Conservation (phyloP, 2,797 vertebrate genomes). For the Eutrigla gurnardus region DNA sequence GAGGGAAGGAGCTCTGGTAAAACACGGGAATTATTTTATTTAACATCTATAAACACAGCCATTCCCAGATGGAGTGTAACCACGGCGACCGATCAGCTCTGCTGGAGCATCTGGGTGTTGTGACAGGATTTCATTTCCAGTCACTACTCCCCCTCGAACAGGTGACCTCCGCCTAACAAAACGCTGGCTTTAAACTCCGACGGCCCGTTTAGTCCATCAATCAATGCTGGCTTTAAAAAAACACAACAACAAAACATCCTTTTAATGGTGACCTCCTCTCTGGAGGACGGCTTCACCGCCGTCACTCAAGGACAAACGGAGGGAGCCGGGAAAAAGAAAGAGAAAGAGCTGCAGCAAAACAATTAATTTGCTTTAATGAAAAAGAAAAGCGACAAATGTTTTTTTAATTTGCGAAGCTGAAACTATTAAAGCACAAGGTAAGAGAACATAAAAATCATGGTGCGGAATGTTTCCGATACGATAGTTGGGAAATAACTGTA, state of each 20-base stretch:
- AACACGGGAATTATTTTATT: constrained; percentile 5
- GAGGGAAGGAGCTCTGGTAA: constrained; percentile 9
- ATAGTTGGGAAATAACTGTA: too few relatives aligned
- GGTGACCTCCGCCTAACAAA: constrained; percentile 33
- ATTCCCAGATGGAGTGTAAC: constrained; percentile 8
- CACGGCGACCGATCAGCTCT: constrained; percentile 2
- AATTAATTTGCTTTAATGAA: background rate
- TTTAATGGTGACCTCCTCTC: constrained; percentile 18
- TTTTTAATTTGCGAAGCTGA: background rate
- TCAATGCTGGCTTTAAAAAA: constrained; percentile 5
- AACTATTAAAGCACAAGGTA: background rate
- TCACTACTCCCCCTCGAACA: constrained; percentile 16
- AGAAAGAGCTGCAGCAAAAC: background rate
- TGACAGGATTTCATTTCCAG: constrained; percentile 25
- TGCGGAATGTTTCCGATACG: too few relatives aligned
- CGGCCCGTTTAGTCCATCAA: background rate
- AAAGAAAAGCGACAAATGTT: background rate
- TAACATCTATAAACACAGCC: constrained; percentile 19
- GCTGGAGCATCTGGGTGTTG: constrained; percentile 27
- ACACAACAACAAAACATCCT: background rate
- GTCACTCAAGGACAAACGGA: constrained; percentile 15
- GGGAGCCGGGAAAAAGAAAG: background rate
- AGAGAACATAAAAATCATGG: too few relatives aligned
- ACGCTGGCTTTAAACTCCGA: constrained; percentile 12
- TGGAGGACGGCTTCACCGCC: constrained; percentile 12